phyloP scores from a whole-genome alignment of 2,888 invertebrate species.

The Drosophila subquinaria region DNA sequence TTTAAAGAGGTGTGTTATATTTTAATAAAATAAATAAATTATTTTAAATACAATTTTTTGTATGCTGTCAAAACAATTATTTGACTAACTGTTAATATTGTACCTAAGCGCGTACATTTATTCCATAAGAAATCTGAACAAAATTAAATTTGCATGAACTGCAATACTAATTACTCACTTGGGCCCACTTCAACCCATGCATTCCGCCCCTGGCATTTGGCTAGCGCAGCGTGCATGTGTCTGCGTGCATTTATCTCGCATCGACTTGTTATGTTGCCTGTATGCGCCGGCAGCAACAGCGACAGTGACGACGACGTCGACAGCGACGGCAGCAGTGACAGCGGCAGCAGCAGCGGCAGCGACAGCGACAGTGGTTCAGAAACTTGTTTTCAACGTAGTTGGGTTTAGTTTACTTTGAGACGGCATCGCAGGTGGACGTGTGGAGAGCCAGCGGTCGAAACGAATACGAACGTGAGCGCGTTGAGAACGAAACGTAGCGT shows the following conservation, averaged over 20 bases:
- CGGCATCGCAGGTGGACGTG: constrained; percentile 84
- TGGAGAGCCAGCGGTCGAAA: constrained; percentile 49
- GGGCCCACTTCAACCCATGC: constrained; percentile 14
- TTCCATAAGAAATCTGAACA: not conserved
- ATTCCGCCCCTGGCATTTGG: constrained; percentile 45
- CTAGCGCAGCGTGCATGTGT: constrained; percentile 44
- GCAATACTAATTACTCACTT: constrained; percentile 10
- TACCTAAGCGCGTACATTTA: not conserved
- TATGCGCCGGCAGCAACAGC: constrained; percentile 31
- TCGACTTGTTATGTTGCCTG: constrained; percentile 69
- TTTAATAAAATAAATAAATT: not conserved
- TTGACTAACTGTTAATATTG: not conserved
- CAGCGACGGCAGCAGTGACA: constrained; percentile 3
- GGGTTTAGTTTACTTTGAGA: constrained; percentile 84
- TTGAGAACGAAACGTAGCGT: constrained; percentile 61
- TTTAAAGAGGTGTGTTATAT: too few relatives aligned
- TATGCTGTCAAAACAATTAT: not conserved
- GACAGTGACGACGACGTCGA: constrained; percentile 23
- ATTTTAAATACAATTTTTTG: not conserved
- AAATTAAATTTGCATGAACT: not conserved
- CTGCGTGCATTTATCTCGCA: constrained; percentile 67
- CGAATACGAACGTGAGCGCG: constrained; percentile 60
- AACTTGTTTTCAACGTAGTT: constrained; percentile 84
- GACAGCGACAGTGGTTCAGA: constrained; percentile 64
- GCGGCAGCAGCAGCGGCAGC: constrained; percentile 20